Evolutionary conservation across 2,797 vertebrate genomes (phyloP), one percentile per base, ranked within the genome.

Genomic region (Mionectes olivaceus): DNA sequence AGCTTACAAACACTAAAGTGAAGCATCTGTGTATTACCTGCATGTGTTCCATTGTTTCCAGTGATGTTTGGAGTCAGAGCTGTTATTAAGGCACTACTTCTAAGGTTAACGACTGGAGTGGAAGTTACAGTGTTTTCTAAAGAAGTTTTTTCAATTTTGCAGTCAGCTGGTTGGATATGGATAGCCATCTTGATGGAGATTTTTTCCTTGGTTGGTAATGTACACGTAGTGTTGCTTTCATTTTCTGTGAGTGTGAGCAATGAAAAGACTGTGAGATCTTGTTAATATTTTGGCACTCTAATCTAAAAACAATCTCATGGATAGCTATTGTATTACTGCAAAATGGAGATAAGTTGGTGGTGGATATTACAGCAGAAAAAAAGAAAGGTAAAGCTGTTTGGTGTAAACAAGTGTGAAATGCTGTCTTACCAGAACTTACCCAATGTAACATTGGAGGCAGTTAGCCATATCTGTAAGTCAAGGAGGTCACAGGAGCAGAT

Each of bases 401-500:
- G 61, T 39, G 7, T 75, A 61, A 87, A 65, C 9, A 57, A 55
- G 4, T 13, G 46, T 33, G 13, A 75, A 79, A 49, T 61, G 27
- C 41, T 69, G 6, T 56, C 12, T 81, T 95, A 68, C 15, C 21
- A 52, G 68, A 89, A 90, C 98, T 97, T 98, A 99, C 98, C 98
- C 70, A 97, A 84, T 61, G 64, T 96, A 63, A 98, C 93, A n/a
- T 86, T 96, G 61, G 91, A 95, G 33, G 57, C 80, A 28, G 91
- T 98, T 83, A 98, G 43, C 97, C 96, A 94, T 53, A 64, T 94
- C 50, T 98, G 94, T 79, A 98, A 94, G 78, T 84, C 95, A 39
- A 98, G 59, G 57, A 99, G 96, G 3, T 81, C 92, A 84, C 98
- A 98, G 78, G 98, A 98, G 61, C 99, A 99, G 56, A 96, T 98